Evolutionary conservation across 2,113 vertebrate genomes (phyloP).

Genomic region (Callionymus lyra): DNA sequence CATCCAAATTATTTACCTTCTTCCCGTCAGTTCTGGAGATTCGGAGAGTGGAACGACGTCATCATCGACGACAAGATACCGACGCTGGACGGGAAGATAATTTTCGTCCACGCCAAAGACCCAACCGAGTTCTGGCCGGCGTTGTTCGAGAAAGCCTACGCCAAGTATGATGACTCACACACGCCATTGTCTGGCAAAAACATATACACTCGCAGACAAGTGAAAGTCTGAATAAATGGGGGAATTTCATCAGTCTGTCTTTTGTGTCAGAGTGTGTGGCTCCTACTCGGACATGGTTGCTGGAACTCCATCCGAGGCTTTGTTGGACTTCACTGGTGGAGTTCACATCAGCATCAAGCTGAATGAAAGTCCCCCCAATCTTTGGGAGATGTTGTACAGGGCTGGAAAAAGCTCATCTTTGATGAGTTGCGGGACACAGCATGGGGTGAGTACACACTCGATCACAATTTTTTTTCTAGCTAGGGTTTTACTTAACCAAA

Average conservation of each 20-base stretch:
- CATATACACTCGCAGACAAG: too few species aligned
- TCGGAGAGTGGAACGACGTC: constrained; percentile 86
- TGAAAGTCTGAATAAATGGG: too few species aligned
- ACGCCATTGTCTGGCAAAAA: too few species aligned
- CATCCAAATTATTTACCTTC: too few species aligned
- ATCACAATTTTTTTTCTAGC: too few species aligned
- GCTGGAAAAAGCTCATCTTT: constrained; percentile 74
- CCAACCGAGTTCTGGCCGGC: constrained; percentile 91
- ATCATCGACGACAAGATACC: constrained; percentile 87
- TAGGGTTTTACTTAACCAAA: too few species aligned
- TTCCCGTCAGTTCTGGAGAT: constrained; percentile 82
- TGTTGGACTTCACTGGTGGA: constrained; percentile 93
- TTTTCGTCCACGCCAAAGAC: constrained; percentile 85
- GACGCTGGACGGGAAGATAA: constrained; percentile 71
- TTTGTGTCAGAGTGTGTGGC: constrained; percentile 35
- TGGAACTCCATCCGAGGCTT: constrained; percentile 86
- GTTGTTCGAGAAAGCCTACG: constrained; percentile 91
- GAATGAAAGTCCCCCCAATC: constrained; percentile 60
- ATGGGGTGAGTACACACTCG: constrained; percentile 52
- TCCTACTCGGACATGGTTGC: constrained; percentile 91
- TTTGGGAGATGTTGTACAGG: constrained; percentile 76
- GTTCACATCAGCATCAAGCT: constrained; percentile 69
- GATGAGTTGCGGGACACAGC: constrained; percentile 86
- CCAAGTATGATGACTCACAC: constrained; percentile 81
- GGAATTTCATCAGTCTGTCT: too few species aligned